phyloP scores from a whole-genome alignment of 2,797 vertebrate species.

The Periparus ater region DNA sequence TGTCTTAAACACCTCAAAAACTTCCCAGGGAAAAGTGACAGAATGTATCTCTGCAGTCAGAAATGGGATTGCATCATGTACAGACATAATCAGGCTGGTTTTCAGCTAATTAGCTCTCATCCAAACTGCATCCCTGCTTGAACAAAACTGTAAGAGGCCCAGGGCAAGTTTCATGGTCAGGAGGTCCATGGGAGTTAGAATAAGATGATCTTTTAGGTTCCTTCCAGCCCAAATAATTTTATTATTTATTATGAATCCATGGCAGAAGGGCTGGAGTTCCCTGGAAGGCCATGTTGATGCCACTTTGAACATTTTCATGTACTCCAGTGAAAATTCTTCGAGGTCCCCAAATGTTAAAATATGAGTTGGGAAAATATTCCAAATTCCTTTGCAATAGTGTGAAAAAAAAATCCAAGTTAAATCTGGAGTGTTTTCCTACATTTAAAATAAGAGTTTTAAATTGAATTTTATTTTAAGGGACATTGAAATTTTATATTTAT shows the following conservation, averaged over 20 bases:
- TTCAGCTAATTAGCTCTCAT: neutral
- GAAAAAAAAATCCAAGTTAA: fast-evolving
- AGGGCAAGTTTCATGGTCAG: neutral
- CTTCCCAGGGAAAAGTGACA: neutral
- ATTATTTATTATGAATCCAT: neutral
- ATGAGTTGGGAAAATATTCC: neutral
- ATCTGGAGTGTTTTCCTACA: neutral
- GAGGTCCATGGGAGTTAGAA: neutral
- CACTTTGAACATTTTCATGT: neutral
- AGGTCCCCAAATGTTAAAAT: neutral
- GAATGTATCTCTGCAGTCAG: neutral
- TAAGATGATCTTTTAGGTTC: neutral
- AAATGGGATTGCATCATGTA: neutral
- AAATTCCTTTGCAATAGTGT: neutral
- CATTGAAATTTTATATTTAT: neutral
- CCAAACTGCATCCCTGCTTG: neutral
- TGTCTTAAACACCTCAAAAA: slow-evolving; percentile 26
- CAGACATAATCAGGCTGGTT: neutral
- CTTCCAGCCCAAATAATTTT: neutral
- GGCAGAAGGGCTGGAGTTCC: neutral
- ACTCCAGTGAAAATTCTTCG: neutral
- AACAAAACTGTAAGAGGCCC: neutral
- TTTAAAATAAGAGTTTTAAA: neutral
- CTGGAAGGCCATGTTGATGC: neutral
- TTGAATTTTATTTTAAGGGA: neutral